Percentiles rank a stretch among this genome's conserved stretches.
Evolutionary conservation across 1,140 invertebrate species (phyloP).

Genomic region (Nephotettix cincticeps): DNA sequence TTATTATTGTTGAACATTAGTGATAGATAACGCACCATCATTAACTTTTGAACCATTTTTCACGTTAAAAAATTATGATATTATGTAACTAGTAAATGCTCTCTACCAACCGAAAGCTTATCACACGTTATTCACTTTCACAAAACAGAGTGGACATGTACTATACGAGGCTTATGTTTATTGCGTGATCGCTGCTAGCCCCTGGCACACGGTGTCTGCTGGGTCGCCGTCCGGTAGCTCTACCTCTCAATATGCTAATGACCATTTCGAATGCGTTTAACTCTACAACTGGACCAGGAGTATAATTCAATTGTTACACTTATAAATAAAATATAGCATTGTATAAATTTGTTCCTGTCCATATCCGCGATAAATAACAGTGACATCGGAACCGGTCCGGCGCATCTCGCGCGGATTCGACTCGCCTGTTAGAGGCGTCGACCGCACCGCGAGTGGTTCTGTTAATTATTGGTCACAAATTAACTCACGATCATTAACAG

Average conservation of each 20-base stretch:
- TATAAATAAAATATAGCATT: constrained; percentile 9
- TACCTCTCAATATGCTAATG: not conserved
- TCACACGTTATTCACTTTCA: no score
- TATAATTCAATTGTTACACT: constrained; percentile 13
- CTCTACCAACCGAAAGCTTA: no score
- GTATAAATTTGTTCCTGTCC: constrained; percentile 9
- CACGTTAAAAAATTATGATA: no score
- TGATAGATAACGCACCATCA: no score
- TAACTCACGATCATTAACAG: not conserved
- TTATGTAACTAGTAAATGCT: no score
- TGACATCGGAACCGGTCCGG: not conserved
- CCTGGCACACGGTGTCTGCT: not conserved
- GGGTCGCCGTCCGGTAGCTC: not conserved
- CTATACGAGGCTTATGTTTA: no score
- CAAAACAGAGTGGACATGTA: no score
- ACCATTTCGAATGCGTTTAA: constrained; percentile 1
- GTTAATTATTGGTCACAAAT: not conserved
- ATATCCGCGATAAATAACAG: not conserved
- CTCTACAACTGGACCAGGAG: not conserved
- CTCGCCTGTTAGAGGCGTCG: no score
- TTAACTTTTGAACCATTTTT: no score
- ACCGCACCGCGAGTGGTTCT: not conserved
- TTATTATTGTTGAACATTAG: no score
- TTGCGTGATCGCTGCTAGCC: no score
- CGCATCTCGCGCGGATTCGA: not conserved